Evolutionary conservation across 2,113 vertebrate genomes (phyloP), one percentile per base, ranked within the genome.

Genomic region (Vimba vimba): DNA sequence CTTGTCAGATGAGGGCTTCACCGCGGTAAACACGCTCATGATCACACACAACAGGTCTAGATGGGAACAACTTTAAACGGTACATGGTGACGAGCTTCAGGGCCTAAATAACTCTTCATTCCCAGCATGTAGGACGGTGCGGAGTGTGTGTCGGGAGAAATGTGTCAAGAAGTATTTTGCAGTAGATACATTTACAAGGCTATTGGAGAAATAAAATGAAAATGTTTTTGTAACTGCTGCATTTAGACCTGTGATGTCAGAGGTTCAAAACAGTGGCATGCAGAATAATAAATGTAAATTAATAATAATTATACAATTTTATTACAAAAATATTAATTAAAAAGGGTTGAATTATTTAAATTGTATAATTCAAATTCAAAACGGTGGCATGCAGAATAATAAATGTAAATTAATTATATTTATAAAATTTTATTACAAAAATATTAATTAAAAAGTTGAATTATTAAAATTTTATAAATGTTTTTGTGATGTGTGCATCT

Each of bases 1-100:
- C n/a, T 68, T 78, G 73, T 78, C 55, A 79, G n/a, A 64, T 27
- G 68, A 33, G 64, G 64, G 25, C 30, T 59, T 79, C 71, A 75
- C 71, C 43, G n/a, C 43, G 43, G 36, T 43, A 73, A 73, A 73
- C 36, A 6, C 36, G 23, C 11, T 43, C 69, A 71, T 73, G 43
- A 73, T 73, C 69, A 73, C 36, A 0, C 0, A 73, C 69, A 43
- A 43, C 36, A 43, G 33, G 36, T 71, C 68, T 21, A 36, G 66
- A 69, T 69, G 66, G 66, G 66, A 69, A 39, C 19, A 9, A 21
- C 68, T 43, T 43, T 43, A 73, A 71, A 73, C 12, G 69, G 69
- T 73, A 71, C 68, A 43, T 71, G 68, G 36, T 43, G 68, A 71
- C 2, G 21, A 71, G 68, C 68, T 71, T 71, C 68, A 71, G 68